Evolutionary conservation across 2,888 invertebrate species (phyloP).

Genomic region (Latrodectus elegans): DNA sequence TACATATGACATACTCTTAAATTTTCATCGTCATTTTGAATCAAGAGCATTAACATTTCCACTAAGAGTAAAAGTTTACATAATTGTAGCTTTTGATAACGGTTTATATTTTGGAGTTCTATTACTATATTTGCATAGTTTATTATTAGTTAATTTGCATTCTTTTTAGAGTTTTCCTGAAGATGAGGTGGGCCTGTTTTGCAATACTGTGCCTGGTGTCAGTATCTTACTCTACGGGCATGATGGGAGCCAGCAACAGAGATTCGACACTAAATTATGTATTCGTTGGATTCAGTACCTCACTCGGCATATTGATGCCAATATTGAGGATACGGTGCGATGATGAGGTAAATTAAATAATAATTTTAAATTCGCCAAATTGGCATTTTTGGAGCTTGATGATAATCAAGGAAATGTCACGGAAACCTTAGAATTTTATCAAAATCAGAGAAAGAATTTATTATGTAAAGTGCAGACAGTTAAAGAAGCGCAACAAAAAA

Average conservation of each 20-base stretch:
- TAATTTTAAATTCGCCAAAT: not conserved
- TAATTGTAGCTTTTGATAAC: no score
- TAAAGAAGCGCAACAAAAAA: not conserved
- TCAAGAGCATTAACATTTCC: no score
- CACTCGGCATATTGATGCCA: slow-evolving; percentile 38
- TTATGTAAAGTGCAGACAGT: not conserved
- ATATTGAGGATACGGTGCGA: slow-evolving; percentile 51
- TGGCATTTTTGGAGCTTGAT: not conserved
- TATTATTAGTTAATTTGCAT: no score
- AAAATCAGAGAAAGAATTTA: not conserved
- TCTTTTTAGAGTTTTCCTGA: slow-evolving; percentile 36
- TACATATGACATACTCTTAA: no score
- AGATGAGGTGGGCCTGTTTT: slow-evolving; percentile 55
- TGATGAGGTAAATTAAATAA: slow-evolving; percentile 47
- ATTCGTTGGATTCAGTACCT: slow-evolving; percentile 46
- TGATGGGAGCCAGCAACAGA: slow-evolving; percentile 48
- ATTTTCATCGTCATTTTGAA: no score
- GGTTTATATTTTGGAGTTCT: no score
- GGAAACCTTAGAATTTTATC: not conserved
- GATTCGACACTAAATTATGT: slow-evolving; percentile 47
- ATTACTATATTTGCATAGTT: no score
- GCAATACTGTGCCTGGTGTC: slow-evolving; percentile 18
- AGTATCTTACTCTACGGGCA: slow-evolving; percentile 36
- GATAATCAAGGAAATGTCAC: not conserved
- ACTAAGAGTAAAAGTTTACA: no score